These are phyloP conservation scores for Micromys minutus DNA, from an alignment of 2,113 vertebrate genomes.

Conservation along the genomic window DNA sequence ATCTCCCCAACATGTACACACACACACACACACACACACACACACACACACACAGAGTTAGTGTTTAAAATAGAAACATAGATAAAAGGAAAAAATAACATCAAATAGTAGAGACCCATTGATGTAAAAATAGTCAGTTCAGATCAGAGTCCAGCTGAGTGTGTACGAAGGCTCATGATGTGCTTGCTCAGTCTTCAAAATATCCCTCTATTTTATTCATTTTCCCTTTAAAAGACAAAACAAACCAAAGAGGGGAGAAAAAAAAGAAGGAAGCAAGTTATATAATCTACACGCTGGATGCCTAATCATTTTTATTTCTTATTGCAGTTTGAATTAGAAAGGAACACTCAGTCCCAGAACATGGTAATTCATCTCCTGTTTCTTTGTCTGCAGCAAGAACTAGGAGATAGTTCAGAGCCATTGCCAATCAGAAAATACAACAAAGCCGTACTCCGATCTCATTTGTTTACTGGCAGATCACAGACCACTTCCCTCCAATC, in stretches of 20 bases:
- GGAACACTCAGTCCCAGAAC: conserved; percentile 64
- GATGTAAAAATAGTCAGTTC: conserved; percentile 45
- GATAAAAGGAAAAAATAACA: conserved; percentile 62
- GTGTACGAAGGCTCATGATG: conserved; percentile 67
- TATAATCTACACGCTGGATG: conserved; percentile 70
- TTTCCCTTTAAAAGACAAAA: conserved; percentile 49
- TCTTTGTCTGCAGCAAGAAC: conserved; percentile 63
- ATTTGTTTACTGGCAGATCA: conserved; percentile 64
- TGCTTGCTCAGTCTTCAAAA: conserved; percentile 39
- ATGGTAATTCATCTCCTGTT: conserved; percentile 54
- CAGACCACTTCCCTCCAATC: conserved; percentile 18
- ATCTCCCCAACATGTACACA: background rate
- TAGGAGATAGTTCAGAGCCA: conserved; percentile 70
- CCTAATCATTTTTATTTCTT: conserved; percentile 68
- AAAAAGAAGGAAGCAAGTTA: conserved; percentile 67
- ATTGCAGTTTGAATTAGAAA: conserved; percentile 64
- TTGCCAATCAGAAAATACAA: conserved; percentile 53
- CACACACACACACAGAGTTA: background rate
- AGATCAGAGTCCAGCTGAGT: conserved; percentile 30
- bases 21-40: background rate
- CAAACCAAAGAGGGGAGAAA: background rate
- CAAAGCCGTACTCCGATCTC: conserved; percentile 57
- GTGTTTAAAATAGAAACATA: conserved; percentile 54
- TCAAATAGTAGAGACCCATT: conserved; percentile 58
- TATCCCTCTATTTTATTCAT: conserved; percentile 48